phyloP scores from a whole-genome alignment of 2,888 invertebrate species.

The Drosophila setosimentum region DNA sequence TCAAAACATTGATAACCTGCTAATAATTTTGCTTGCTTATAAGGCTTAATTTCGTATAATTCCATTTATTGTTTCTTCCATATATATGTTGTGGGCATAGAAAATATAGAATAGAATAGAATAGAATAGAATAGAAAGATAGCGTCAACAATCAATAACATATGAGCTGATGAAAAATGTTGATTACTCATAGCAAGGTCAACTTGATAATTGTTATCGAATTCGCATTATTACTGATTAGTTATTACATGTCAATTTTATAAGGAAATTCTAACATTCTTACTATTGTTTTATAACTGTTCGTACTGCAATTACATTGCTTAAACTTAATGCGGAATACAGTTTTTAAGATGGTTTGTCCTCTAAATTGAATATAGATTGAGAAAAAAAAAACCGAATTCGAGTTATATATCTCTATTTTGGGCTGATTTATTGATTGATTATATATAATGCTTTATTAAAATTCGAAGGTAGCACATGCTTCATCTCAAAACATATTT shows the following conservation, averaged over 20 bases:
- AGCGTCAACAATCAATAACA: constrained; percentile 33
- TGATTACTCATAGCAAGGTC: constrained; percentile 1
- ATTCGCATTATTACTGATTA: constrained; percentile 8
- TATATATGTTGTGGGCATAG: not conserved
- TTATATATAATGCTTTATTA: no score
- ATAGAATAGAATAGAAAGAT: constrained; percentile 9
- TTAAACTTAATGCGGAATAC: not conserved
- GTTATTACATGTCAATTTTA: not conserved
- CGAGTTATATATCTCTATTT: not conserved
- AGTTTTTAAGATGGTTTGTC: not conserved
- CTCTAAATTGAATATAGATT: not conserved
- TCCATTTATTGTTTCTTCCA: not conserved
- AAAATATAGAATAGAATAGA: not conserved
- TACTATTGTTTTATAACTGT: not conserved
- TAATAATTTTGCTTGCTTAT: not conserved
- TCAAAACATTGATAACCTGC: constrained; percentile 21
- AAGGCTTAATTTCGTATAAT: not conserved
- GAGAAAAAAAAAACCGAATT: not conserved
- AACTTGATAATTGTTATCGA: constrained; percentile 19
- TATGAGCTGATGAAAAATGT: not conserved
- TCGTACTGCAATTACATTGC: not conserved
- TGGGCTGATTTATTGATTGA: no score
- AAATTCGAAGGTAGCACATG: no score
- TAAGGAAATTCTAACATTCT: not conserved
- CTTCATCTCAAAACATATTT: no score